phyloP scores from a whole-genome alignment of 2,113 vertebrate genomes.

The Ciconia maguari region DNA sequence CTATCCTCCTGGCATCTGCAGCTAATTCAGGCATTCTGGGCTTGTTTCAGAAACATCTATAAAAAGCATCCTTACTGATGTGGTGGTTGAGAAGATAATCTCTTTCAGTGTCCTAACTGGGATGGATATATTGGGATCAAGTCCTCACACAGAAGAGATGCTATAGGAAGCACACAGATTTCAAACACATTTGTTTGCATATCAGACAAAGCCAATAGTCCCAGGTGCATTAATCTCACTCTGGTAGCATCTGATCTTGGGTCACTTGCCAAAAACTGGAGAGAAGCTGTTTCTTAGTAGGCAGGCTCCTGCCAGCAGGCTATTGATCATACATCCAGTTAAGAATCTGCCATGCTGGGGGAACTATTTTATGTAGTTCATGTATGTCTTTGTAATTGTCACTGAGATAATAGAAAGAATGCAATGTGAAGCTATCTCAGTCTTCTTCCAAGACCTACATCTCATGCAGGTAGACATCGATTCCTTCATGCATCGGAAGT shows the following conservation, averaged over 20 bases:
- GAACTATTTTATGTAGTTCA: background rate
- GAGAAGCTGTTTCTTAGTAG: background rate
- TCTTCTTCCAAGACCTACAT: background rate
- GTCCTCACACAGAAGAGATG: background rate
- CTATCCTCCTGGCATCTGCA: background rate
- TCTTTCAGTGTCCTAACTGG: background rate
- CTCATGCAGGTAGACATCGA: background rate
- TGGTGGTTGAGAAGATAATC: background rate
- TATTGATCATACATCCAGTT: background rate
- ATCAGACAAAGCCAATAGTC: background rate
- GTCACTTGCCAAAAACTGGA: background rate
- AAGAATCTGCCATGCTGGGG: background rate
- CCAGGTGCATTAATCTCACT: background rate
- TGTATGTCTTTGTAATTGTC: background rate
- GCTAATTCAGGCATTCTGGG: background rate
- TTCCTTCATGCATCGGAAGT: background rate
- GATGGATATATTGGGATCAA: background rate
- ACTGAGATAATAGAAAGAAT: background rate
- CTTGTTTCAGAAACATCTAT: background rate
- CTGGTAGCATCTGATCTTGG: background rate
- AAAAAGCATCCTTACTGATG: background rate
- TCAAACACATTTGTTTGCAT: background rate
- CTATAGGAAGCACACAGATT: background rate
- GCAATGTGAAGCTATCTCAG: background rate
- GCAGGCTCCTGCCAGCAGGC: background rate